Evolutionary conservation across 2,113 vertebrate species (phyloP).

Genomic region (Psammodynastes pulverulentus): DNA sequence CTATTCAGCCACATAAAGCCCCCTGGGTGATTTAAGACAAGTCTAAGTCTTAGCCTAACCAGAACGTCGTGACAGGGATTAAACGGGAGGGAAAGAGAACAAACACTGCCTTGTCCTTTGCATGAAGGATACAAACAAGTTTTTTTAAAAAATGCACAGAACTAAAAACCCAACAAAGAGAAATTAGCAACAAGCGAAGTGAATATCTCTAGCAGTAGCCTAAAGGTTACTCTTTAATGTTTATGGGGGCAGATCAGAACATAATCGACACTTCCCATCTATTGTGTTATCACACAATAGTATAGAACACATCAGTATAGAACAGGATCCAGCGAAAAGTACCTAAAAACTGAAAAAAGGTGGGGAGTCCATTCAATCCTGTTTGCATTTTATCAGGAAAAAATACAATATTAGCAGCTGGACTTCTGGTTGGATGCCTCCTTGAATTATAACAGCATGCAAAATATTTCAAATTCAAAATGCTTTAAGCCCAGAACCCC

Average conservation of each 20-base stretch:
- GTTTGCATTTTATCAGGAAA: neutral
- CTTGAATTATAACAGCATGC: neutral
- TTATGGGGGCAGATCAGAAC: neutral
- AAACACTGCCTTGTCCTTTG: neutral
- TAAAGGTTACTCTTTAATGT: neutral
- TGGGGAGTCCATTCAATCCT: neutral
- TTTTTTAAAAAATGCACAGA: neutral
- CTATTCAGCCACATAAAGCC: neutral
- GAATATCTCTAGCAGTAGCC: neutral
- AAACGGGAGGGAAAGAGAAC: neutral
- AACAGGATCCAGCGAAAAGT: neutral
- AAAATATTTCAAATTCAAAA: neutral
- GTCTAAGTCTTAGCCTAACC: neutral
- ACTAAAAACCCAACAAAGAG: neutral
- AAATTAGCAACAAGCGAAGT: neutral
- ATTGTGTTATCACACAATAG: neutral
- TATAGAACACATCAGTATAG: neutral
- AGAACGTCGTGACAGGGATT: neutral
- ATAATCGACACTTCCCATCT: neutral
- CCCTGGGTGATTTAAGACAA: neutral
- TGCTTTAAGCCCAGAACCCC: neutral
- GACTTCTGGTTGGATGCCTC: neutral
- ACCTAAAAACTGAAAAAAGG: neutral
- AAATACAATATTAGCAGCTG: neutral
- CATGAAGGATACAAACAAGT: neutral